Conservation (phyloP, 1,140 invertebrate genomes). For the Plectrocnemia conspersa region DNA sequence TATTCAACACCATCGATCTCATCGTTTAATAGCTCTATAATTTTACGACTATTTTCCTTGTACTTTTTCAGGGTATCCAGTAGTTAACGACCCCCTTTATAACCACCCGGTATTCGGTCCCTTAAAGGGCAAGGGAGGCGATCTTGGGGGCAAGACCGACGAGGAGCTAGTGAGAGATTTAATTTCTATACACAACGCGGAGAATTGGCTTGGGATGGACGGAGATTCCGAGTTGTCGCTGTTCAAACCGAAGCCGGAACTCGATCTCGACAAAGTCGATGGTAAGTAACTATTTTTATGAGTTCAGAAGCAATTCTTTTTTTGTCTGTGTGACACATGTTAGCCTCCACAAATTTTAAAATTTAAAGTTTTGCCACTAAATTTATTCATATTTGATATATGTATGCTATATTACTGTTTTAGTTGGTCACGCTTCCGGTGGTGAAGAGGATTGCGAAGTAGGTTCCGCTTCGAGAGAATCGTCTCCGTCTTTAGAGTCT, state of each 20-base stretch:
- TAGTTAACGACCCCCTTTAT: slow-evolving; percentile 95
- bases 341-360: neutral
- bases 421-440: slow-evolving; percentile 36
- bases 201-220: slow-evolving; percentile 90
- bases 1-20: slow-evolving; percentile 2
- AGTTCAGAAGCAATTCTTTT: neutral
- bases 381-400: neutral
- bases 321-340: neutral
- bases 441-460: slow-evolving; percentile 55
- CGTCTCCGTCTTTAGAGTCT: slow-evolving; percentile 58
- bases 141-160: slow-evolving; percentile 84
- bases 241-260: slow-evolving; percentile 66
- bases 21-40: slow-evolving; percentile 11
- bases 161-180: slow-evolving; percentile 86
- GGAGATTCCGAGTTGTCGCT: slow-evolving; percentile 76
- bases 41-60: slow-evolving; percentile 7
- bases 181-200: slow-evolving; percentile 87
- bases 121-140: slow-evolving; percentile 85
- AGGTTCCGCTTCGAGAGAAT: slow-evolving; percentile 58
- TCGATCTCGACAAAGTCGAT: slow-evolving; percentile 53
- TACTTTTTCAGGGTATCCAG: slow-evolving; percentile 74
- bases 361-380: neutral
- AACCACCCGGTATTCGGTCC: slow-evolving; percentile 89
- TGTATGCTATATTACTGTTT: slow-evolving; percentile 7
- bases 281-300: slow-evolving; percentile 18